Evolutionary conservation across 2,113 vertebrate species (phyloP), one percentile per base, ranked within the genome.

Genomic region (Phoxinus phoxinus): DNA sequence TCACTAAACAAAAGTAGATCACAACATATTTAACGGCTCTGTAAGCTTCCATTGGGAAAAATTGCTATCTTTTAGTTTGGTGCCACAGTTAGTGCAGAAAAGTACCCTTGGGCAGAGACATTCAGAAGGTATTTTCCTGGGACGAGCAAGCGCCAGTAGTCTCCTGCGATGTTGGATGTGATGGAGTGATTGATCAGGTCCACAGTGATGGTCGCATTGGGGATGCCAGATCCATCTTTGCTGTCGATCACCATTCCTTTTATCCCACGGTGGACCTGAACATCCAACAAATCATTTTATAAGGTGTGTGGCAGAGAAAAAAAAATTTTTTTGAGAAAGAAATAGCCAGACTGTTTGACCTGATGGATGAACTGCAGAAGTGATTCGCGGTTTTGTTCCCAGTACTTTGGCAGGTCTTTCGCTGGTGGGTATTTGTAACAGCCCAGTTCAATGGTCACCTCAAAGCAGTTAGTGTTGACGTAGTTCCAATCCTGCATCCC

Each of bases 401-500:
- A 99, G 89, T 96, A 99, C 41, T 89, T 92, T 0, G 96, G 97
- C 81, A 99, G 91, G 0, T 99, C 95, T 61, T 92, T 90, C 15
- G 96, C 96, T 84, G 48, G 75, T 3, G 98, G 98, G 30, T 97
- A 99, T 91, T 99, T 99, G 75, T 96, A 91, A 90, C 98, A 99
- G 87, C 98, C 96, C 89, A 98, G 81, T 92, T 99, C 98, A 44
- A 99, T 97, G 48, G 98, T 99, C 88, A 99, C 97, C 93, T 99
- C 98, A 92, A 98, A 99, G 89, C 98, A 99, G 93, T 99, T 99
- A 5, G 97, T 99, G 89, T 99, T 96, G 19, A 99, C 77, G 90
- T 99, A 99, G 92, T 99, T 99, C 98, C 98, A 99, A 94, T 99
- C 98, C 89, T 99, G 98, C 98, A 99, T 99, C 63, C 98, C 98